These are phyloP conservation scores for Heteromyza rotundicornis DNA, from an alignment of 2,888 invertebrate genomes.

Conservation along the genomic window DNA sequence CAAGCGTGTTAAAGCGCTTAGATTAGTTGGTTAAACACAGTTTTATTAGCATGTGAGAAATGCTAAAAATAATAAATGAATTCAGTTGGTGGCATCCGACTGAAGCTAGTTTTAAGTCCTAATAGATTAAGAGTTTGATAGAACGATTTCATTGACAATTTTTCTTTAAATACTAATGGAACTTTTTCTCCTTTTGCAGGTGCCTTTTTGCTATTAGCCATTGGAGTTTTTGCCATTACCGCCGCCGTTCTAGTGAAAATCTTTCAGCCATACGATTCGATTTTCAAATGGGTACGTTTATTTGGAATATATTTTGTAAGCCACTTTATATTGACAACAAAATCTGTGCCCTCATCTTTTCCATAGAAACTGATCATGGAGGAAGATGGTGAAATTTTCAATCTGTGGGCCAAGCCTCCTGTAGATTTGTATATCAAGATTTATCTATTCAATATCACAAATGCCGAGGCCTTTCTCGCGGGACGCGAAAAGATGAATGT, in stretches of 20 bases:
- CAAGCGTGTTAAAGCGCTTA: too few species aligned
- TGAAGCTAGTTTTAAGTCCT: too few species aligned
- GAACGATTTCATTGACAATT: conserved; percentile 12
- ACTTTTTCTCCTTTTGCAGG: conserved; percentile 66
- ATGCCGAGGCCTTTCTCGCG: conserved; percentile 76
- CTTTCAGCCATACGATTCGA: conserved; percentile 75
- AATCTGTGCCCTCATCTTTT: too few species aligned
- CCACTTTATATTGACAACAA: not conserved
- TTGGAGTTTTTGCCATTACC: conserved; percentile 72
- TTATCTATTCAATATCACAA: conserved; percentile 84
- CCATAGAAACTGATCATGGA: conserved; percentile 74
- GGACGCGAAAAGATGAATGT: conserved; percentile 76
- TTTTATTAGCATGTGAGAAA: too few species aligned
- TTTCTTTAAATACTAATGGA: too few species aligned
- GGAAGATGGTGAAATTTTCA: conserved; percentile 82
- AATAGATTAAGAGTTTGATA: too few species aligned
- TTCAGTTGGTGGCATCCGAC: too few species aligned
- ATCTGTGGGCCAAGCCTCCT: conserved; percentile 81
- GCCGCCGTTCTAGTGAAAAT: conserved; percentile 72
- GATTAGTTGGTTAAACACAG: too few species aligned
- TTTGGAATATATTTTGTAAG: conserved; percentile 23
- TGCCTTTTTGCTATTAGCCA: conserved; percentile 72
- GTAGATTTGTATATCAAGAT: conserved; percentile 80
- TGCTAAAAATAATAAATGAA: too few species aligned
- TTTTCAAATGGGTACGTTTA: conserved; percentile 73